A percentile compares a stretch with the other conserved stretches of the same genome.
Conservation (phyloP, 2,888 invertebrate species). For the Tridacna crocea region DNA sequence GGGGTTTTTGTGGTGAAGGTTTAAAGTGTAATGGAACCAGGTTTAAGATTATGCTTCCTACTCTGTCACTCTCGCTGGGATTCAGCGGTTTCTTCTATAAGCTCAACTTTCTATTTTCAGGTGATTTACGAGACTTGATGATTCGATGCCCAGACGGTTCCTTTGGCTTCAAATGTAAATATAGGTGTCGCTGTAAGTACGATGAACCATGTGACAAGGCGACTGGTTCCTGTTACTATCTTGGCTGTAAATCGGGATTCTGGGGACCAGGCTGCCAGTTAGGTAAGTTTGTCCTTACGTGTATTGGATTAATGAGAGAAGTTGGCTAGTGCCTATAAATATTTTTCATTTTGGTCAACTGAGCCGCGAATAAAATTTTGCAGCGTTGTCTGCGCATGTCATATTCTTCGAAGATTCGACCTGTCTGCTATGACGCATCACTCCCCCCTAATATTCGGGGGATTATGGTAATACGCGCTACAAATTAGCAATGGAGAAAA, state of each 20-base stretch:
- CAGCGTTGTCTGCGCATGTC: too few relatives aligned
- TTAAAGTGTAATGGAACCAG: too few relatives aligned
- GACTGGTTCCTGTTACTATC: constrained; percentile 70
- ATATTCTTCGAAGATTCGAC: too few relatives aligned
- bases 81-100: too few relatives aligned
- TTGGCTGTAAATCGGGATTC: constrained; percentile 72
- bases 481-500: too few relatives aligned
- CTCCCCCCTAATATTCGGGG: too few relatives aligned
- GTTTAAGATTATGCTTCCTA: too few relatives aligned
- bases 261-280: constrained; percentile 80
- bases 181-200: constrained; percentile 72
- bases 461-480: too few relatives aligned
- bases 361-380: too few relatives aligned
- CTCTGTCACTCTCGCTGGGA: too few relatives aligned
- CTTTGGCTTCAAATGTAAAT: constrained; percentile 77
- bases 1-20: too few relatives aligned
- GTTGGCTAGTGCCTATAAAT: background rate
- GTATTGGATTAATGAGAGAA: background rate
- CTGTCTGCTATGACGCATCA: too few relatives aligned
- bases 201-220: constrained; percentile 74
- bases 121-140: constrained; percentile 69
- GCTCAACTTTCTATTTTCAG: constrained; percentile 56
- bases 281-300: constrained; percentile 60
- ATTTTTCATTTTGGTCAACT: background rate
- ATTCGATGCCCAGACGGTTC: constrained; percentile 73